Percentiles rank a stretch among this genome's conserved stretches.
Conservation (phyloP, 2,113 vertebrate species). For the Agelaius tricolor region DNA sequence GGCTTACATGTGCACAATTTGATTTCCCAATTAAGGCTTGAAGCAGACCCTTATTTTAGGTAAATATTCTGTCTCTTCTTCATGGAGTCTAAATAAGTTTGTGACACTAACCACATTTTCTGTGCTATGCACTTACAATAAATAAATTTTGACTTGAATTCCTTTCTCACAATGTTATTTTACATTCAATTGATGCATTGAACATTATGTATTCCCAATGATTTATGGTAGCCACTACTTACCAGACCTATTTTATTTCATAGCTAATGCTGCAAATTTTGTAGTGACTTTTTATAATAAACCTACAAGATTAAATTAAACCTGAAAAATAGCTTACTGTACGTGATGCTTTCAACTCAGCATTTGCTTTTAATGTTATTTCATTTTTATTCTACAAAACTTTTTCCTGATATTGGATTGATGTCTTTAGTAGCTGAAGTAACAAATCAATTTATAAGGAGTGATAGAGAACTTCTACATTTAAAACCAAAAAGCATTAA, state of each 20-base stretch:
- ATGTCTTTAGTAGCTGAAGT: not conserved
- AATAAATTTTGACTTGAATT: constrained; percentile 27
- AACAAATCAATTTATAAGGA: not conserved
- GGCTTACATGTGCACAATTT: not conserved
- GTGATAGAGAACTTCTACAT: not conserved
- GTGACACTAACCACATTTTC: constrained; percentile 14
- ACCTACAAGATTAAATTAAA: not conserved
- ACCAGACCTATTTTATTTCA: constrained; percentile 6
- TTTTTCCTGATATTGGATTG: not conserved
- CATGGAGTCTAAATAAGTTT: constrained; percentile 6
- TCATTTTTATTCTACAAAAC: not conserved
- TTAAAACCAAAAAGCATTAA: not conserved
- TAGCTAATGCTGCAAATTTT: constrained; percentile 4
- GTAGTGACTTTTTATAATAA: not conserved
- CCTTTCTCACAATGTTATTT: constrained; percentile 10
- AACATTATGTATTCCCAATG: not conserved
- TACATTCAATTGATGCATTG: constrained; percentile 14
- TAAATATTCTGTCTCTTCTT: constrained; percentile 8
- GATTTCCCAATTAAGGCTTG: not conserved
- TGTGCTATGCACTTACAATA: not conserved
- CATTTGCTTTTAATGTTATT: not conserved
- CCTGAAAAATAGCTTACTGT: not conserved
- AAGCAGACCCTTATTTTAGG: not conserved
- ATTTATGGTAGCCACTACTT: constrained; percentile 12
- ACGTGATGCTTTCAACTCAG: not conserved